phyloP scores from a whole-genome alignment of 1,140 invertebrate species.

The Phymorhynchus buccinoides region DNA sequence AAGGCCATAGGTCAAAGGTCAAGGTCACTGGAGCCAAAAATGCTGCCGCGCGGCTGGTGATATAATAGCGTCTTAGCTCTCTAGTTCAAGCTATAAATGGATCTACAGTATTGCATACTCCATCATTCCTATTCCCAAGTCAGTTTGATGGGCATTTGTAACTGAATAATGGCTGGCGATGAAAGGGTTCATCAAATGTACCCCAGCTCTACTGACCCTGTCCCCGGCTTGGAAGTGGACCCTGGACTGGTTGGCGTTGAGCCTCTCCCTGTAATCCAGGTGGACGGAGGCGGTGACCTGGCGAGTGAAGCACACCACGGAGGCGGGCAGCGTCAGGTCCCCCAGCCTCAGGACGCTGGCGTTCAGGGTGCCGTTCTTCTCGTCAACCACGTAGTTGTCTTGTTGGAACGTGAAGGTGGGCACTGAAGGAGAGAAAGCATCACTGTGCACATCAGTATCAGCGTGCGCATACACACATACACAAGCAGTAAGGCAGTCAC shows the following conservation, averaged over 20 bases:
- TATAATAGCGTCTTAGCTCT: too few relatives aligned
- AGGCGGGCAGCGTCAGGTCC: slow-evolving; percentile 63
- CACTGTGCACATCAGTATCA: too few relatives aligned
- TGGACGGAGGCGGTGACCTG: slow-evolving; percentile 67
- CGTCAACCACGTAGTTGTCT: slow-evolving; percentile 61
- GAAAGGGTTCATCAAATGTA: too few relatives aligned
- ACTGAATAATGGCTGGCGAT: too few relatives aligned
- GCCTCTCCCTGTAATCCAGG: slow-evolving; percentile 69
- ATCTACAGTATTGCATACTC: too few relatives aligned
- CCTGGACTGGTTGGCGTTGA: slow-evolving; percentile 65
- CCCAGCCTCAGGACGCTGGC: slow-evolving; percentile 64
- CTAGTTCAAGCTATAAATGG: too few relatives aligned
- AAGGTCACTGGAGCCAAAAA: too few relatives aligned
- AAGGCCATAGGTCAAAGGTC: too few relatives aligned
- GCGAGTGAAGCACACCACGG: slow-evolving; percentile 71
- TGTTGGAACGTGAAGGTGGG: slow-evolving; percentile 66
- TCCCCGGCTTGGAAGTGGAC: slow-evolving; percentile 72
- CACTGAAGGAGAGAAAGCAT: slow-evolving; percentile 55
- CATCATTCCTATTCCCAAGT: too few relatives aligned
- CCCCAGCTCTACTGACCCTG: slow-evolving; percentile 52
- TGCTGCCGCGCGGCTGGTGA: too few relatives aligned
- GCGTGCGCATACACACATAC: neutral
- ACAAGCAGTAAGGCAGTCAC: neutral
- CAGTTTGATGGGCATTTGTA: too few relatives aligned
- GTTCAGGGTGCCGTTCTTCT: slow-evolving; percentile 59